Evolutionary conservation across 1,140 invertebrate genomes (phyloP).

Genomic region (Neodiprion lecontei): DNA sequence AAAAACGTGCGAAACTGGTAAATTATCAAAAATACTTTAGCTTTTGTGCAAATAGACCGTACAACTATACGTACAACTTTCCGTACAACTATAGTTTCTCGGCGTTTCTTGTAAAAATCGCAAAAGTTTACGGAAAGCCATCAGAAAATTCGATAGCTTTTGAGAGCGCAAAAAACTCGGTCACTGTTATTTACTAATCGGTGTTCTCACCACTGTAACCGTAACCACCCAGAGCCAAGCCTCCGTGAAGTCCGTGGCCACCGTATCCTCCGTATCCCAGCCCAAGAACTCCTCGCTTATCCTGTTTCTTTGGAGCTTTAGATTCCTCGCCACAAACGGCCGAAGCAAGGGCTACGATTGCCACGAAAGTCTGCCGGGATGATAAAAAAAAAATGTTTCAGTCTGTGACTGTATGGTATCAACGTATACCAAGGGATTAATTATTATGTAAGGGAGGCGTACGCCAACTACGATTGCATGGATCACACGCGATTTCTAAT

Average conservation of each 20-base stretch:
- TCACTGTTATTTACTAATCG: slow-evolving; percentile 5
- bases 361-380: slow-evolving; percentile 39
- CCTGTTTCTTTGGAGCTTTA: slow-evolving; percentile 42
- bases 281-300: slow-evolving; percentile 48
- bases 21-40: too few species aligned
- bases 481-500: too few species aligned
- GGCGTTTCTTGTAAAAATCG: too few species aligned
- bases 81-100: too few species aligned
- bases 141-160: neutral
- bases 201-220: slow-evolving; percentile 18
- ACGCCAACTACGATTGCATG: too few species aligned
- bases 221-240: slow-evolving; percentile 28
- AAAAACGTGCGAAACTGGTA: too few species aligned
- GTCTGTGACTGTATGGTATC: too few species aligned
- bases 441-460: too few species aligned
- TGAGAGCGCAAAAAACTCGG: neutral
- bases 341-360: slow-evolving; percentile 44
- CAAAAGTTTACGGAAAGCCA: too few species aligned
- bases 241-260: slow-evolving; percentile 19
- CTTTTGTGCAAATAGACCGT: too few species aligned
- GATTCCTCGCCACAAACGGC: slow-evolving; percentile 43
- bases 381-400: slow-evolving; percentile 19
- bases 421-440: too few species aligned
- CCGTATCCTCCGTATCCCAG: slow-evolving; percentile 39
- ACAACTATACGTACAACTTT: too few species aligned